phyloP scores from a whole-genome alignment of 2,888 invertebrate species.

The Ramazzottius varieornatus region DNA sequence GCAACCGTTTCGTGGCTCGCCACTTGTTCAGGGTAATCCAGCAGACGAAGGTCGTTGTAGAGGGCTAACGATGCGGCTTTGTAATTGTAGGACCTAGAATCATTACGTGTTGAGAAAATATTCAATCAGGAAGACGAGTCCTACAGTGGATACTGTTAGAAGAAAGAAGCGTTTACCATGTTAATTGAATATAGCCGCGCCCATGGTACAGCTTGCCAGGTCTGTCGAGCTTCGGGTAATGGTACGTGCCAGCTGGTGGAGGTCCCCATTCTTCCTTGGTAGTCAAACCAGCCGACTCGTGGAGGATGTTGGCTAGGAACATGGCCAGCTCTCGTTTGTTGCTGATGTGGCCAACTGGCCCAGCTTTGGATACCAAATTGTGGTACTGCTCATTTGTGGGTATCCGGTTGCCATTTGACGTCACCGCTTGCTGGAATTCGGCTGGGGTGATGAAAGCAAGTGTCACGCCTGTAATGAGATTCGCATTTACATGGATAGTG shows the following conservation, averaged over 20 bases:
- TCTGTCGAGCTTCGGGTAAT: conserved; percentile 9
- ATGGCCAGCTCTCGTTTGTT: conserved; percentile 10
- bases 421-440: conserved; percentile 6
- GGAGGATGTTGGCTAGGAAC: conserved; percentile 10
- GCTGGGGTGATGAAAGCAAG: conserved; percentile 8
- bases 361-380: conserved; percentile 3
- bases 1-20: conserved; percentile 9
- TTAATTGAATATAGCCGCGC: conserved; percentile 9
- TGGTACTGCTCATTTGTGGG: conserved; percentile 8
- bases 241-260: conserved; percentile 7
- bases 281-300: conserved; percentile 6
- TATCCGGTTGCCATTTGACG: conserved; percentile 6
- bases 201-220: conserved; percentile 9
- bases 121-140: too few species aligned
- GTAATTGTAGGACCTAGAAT: conserved; percentile 9
- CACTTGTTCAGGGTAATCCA: conserved; percentile 8
- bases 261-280: conserved; percentile 2
- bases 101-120: too few species aligned
- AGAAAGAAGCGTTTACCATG: too few species aligned
- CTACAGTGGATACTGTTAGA: too few species aligned
- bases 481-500: conserved; percentile 12
- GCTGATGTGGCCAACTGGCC: conserved; percentile 5
- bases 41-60: conserved; percentile 8
- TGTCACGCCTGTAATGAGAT: conserved; percentile 12
- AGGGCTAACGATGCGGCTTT: conserved; percentile 8